Evolutionary conservation across 1,140 invertebrate genomes (phyloP), one percentile per base, ranked within the genome.

Genomic region (Limonius californicus): DNA sequence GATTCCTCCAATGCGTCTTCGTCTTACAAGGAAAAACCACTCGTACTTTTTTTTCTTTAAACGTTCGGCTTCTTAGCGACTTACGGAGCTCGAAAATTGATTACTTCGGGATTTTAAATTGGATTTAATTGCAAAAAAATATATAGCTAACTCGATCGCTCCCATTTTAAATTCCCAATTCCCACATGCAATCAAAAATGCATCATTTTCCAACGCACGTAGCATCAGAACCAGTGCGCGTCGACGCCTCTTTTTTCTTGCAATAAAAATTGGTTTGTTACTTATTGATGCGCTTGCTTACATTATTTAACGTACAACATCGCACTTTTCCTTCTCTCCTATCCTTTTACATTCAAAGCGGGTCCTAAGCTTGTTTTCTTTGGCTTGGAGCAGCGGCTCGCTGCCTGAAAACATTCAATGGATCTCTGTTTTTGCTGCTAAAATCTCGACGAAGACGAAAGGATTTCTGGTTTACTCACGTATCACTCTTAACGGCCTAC

Each of bases 1-100:
- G 62, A 61, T 67, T 59, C 50, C 18, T 39, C 23, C 50, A 47
- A 61, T 65, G 64, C 61, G 57, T 65, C 64, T 65, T 59, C 47
- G 62, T 64, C 47, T 47, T 27, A 9, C 23, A 9, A 3, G 3
- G 9, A 27, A 27, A 27, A 27, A 3, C 45, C 3, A 3, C 9
- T 27, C 3, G 3, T 4, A 3, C 9, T 27, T 27, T 4, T 27
- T 27, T 27, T 27, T 27, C 23, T 27, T 27, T 27, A 4, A 27
- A 27, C 23, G 42, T 18, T 45, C 16, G 4, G 6, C n/a, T 35
- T 35, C 32, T 18, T 45, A 45, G 14, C 2, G n/a, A 45, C 12
- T 45, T 45, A 45, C 16, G 42, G 16, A 12, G 16, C n/a, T 45
- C 14, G 42, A 45, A 45, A 45, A 45, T 45, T 45, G 42, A 45